A percentile compares a stretch with the other conserved stretches of the same genome.
Evolutionary conservation across 2,113 vertebrate genomes (phyloP).

Genomic region (Grammomys dolichurus): DNA sequence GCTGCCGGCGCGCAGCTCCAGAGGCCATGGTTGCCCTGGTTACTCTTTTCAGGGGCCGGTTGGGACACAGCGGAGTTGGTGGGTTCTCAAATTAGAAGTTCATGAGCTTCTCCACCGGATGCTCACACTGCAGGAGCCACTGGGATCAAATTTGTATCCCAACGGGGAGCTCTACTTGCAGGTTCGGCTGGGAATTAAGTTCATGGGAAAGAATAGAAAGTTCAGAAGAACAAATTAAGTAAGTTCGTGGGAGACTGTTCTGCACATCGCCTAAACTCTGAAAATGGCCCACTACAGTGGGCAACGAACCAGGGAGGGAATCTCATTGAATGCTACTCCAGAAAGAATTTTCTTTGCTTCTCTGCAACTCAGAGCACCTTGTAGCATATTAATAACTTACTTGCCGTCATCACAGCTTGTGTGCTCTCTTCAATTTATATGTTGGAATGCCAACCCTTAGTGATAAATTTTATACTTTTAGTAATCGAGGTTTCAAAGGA

Average conservation of each 20-base stretch:
- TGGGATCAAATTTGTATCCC: constrained; percentile 34
- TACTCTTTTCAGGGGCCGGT: background rate
- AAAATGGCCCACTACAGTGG: background rate
- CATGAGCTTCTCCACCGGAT: background rate
- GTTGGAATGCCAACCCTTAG: background rate
- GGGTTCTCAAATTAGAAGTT: background rate
- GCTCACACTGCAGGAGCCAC: background rate
- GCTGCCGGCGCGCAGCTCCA: background rate
- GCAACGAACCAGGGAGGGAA: background rate
- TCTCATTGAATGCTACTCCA: background rate
- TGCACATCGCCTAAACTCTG: background rate
- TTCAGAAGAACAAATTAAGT: background rate
- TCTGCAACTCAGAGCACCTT: background rate
- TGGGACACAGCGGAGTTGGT: background rate
- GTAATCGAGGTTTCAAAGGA: background rate
- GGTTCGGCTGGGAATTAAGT: background rate
- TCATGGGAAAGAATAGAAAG: constrained; percentile 4
- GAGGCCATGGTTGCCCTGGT: background rate
- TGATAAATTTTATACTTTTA: background rate
- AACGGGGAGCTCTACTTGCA: background rate
- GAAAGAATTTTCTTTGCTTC: background rate
- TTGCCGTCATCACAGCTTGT: background rate
- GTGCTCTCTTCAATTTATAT: background rate
- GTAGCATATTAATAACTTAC: background rate
- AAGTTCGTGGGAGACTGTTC: background rate